Evolutionary conservation across 2,888 invertebrate species (phyloP), one percentile per base, ranked within the genome.

Genomic region (Tromatobia lineatoria): DNA sequence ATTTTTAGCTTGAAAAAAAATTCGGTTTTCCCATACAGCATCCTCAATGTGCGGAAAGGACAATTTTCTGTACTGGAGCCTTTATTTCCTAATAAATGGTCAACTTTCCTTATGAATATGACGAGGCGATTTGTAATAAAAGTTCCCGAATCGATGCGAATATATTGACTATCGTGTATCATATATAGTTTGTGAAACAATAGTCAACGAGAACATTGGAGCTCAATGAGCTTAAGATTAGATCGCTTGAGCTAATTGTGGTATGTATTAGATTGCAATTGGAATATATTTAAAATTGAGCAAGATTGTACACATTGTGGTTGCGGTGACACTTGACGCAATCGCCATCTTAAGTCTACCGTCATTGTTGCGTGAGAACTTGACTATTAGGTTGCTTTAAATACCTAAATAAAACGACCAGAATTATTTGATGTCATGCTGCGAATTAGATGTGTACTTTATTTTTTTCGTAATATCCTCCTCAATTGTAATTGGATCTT

Each of bases 341-440:
- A 61, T 61, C 61, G 7, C 18, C 34, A 38, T 34, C n/a, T 34
- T 61, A 15, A 15, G 34, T 61, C n/a, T 61, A 34, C 8, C 3
- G 6, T 59, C 18, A 61, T 61, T 61, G 61, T 38, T 29, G 61
- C 61, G 61, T 61, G 61, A 34, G 61, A 61, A 61, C 18, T 54
- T 18, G 6, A 23, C 20, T 11, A 20, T 54, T 11, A 8, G 11
- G 23, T 54, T 54, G 18, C 6, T 18, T 50, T 50, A 18, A 50
- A 50, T 50, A 50, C 6, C 15, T n/a, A 50, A 50, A n/a, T 13
- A 6, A 15, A 15, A n/a, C n/a, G n/a, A n/a, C n/a, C n/a, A n/a
- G n/a, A n/a, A n/a, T n/a, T n/a, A n/a, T n/a, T n/a, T n/a, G n/a
- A n/a, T 29, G 2, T 29, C 29, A 29, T 4, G 29, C 29, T 3